Evolutionary conservation across 2,113 vertebrate species (phyloP).

Genomic region (Indicator indicator): DNA sequence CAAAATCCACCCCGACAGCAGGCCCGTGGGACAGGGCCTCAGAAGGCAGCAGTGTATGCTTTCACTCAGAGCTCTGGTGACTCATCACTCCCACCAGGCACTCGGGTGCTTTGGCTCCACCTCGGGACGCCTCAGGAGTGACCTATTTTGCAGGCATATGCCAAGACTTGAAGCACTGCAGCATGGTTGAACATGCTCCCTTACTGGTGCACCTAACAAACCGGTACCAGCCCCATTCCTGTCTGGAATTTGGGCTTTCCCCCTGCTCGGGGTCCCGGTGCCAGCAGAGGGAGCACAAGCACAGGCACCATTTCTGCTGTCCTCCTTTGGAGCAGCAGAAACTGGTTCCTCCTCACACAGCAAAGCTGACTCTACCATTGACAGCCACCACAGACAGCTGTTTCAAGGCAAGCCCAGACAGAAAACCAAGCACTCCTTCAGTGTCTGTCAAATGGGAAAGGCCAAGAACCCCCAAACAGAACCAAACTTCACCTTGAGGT

Average conservation of each 20-base stretch:
- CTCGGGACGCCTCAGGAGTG: neutral
- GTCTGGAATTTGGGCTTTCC: neutral
- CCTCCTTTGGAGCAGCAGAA: neutral
- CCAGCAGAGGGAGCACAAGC: slow-evolving; percentile 1
- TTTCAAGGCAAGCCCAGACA: neutral
- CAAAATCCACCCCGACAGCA: neutral
- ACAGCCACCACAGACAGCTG: neutral
- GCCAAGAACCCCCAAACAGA: neutral
- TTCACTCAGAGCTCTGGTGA: neutral
- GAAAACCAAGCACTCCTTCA: neutral
- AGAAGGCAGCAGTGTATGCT: accelerated
- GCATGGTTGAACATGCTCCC: accelerated
- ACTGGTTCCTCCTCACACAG: neutral
- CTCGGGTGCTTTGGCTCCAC: neutral
- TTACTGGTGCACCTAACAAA: neutral
- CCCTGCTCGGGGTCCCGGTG: neutral
- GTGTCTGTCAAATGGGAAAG: neutral
- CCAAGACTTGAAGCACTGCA: neutral
- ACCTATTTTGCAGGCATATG: neutral
- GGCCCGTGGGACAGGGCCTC: accelerated
- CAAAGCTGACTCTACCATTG: neutral
- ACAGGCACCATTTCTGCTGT: neutral
- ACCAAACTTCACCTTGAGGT: neutral
- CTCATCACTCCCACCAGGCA: accelerated
- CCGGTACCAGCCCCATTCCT: neutral